Base-by-base conservation (phyloP, 2,888 invertebrate species). In the Bombylius major region DNA sequence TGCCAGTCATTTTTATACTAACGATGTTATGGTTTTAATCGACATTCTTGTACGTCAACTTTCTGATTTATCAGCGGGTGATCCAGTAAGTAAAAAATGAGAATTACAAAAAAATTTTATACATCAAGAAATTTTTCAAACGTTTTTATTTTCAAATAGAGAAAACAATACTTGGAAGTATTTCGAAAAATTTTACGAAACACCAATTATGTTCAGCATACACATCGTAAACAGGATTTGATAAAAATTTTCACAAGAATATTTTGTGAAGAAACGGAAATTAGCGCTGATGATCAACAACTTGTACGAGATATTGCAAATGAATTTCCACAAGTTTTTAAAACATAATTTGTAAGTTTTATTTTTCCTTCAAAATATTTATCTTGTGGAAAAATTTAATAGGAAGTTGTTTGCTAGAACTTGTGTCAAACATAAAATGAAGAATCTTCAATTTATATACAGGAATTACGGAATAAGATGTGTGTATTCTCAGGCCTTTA, bases 11-110 rank as follows among this genome's bases (percentile, higher is more conserved):
- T 91, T 96, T 75, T 97, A 97, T 73, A 92, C 94, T 0, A 97
- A 96, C 68, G 97, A 97, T 70, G 85, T 89, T 47, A 91, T 89
- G 75, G 96, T 96, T 48, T 80, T 96, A 57, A 86, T 96, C 60
- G 97, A 96, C 69, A 95, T 97, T 67, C 84, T 95, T 55, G 85
- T 93, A 53, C 79, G 96, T 51, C 92, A 94, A 72, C 79, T 97
- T 34, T 86, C 90, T 4, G 95, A 97, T 73, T 79, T 95, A 59
- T 87, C 90, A 48, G 83, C 93, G 6, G 92, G 91, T 34, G 94
- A 95, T 70, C 76, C 79, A 78, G 89, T 90, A 75, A 73, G 65
- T 63, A 32, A 5, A 13, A 34, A 31, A 7, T 50, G 2, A 34
- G 11, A 34, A 34, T 23, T 50, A 45, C 13, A 33, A 51, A 47